Conservation (phyloP, 2,113 vertebrate species). For the Dryoscopus gambensis region DNA sequence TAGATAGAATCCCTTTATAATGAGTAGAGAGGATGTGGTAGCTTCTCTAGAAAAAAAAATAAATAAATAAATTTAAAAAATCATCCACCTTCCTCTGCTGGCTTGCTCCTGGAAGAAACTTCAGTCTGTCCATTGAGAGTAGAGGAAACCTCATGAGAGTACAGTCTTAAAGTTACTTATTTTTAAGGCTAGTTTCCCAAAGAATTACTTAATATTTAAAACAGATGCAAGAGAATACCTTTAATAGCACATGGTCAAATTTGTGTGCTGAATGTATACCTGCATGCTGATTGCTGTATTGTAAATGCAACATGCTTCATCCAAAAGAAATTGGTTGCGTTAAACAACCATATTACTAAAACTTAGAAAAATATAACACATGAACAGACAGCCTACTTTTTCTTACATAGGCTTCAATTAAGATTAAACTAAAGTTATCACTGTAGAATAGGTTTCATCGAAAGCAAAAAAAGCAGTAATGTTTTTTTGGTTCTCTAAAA, state of each 20-base stretch:
- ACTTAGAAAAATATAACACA: neutral
- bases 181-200: neutral
- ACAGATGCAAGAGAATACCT: neutral
- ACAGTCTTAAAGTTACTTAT: neutral
- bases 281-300: neutral
- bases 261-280: neutral
- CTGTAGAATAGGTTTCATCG: neutral
- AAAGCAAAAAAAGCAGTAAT: neutral
- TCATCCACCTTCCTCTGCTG: neutral
- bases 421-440: neutral
- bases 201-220: neutral
- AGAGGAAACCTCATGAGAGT: neutral
- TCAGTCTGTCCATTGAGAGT: neutral
- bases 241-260: neutral
- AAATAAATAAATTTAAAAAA: too few species aligned
- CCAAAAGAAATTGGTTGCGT: neutral
- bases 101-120: neutral
- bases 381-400: neutral
- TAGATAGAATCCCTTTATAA: neutral
- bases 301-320: neutral
- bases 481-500: neutral
- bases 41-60: neutral
- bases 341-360: neutral
- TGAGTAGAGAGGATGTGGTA: neutral
- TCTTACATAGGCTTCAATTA: neutral